These are phyloP conservation scores for Alexandromys fortis DNA, from an alignment of 2,113 vertebrate species.

Conservation along the genomic window DNA sequence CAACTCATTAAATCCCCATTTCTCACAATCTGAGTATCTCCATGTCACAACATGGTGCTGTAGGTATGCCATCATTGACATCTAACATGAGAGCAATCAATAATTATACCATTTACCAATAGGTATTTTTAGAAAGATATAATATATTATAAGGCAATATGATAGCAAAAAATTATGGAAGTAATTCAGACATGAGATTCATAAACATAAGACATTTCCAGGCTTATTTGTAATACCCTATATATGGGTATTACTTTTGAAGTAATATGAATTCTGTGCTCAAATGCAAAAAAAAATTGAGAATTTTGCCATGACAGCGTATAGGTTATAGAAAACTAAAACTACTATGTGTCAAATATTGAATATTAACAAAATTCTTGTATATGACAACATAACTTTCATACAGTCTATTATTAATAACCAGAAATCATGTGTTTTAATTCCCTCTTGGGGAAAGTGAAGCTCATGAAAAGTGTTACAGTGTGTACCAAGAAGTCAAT, in stretches of 20 bases:
- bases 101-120: background rate
- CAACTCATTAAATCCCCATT: background rate
- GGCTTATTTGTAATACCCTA: background rate
- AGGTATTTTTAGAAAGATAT: background rate
- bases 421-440: background rate
- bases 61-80: background rate
- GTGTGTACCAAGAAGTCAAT: background rate
- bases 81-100: background rate
- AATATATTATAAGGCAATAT: background rate
- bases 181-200: background rate
- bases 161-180: background rate
- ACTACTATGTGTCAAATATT: background rate
- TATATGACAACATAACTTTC: background rate
- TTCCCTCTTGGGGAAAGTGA: background rate
- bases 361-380: background rate
- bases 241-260: background rate
- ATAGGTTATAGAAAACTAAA: background rate
- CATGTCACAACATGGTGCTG: background rate
- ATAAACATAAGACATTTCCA: background rate
- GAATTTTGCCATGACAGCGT: background rate
- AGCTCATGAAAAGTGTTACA: background rate
- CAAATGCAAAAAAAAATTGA: background rate
- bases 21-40: background rate
- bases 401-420: background rate
- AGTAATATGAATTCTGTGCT: background rate